phyloP scores from a whole-genome alignment of 2,113 vertebrate genomes.

The Actinemys pallida region DNA sequence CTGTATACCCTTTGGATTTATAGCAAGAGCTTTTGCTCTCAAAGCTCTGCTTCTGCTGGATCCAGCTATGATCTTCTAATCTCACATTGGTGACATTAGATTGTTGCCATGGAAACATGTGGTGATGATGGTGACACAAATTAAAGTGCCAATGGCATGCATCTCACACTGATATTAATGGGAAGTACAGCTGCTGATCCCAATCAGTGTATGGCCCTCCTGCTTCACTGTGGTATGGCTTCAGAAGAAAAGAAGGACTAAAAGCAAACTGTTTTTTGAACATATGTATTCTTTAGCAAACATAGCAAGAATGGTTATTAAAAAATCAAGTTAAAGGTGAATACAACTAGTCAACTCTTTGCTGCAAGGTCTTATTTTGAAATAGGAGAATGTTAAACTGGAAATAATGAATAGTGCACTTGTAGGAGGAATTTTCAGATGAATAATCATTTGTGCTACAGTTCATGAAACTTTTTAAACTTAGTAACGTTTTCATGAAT shows the following conservation, averaged over 20 bases:
- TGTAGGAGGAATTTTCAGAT: background rate
- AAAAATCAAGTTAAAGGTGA: background rate
- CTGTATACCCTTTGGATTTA: background rate
- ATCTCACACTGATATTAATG: fast-evolving
- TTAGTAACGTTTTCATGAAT: background rate
- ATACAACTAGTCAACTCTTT: background rate
- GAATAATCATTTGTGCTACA: fast-evolving
- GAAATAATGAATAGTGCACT: background rate
- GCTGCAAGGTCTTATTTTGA: background rate
- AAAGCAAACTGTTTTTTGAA: background rate
- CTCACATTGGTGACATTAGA: background rate
- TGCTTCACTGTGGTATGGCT: background rate
- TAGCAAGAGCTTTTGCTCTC: background rate
- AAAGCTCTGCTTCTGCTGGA: background rate
- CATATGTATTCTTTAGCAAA: background rate
- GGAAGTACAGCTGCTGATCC: background rate
- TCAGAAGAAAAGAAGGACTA: background rate
- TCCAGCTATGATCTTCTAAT: background rate
- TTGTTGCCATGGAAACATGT: fast-evolving
- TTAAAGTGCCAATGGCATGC: fast-evolving
- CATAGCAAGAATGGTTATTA: background rate
- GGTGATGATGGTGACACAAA: background rate
- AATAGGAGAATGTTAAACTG: background rate
- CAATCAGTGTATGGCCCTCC: fast-evolving
- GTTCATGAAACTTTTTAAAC: background rate